phyloP scores from a whole-genome alignment of 2,113 vertebrate species.

The Psettodes erumei region DNA sequence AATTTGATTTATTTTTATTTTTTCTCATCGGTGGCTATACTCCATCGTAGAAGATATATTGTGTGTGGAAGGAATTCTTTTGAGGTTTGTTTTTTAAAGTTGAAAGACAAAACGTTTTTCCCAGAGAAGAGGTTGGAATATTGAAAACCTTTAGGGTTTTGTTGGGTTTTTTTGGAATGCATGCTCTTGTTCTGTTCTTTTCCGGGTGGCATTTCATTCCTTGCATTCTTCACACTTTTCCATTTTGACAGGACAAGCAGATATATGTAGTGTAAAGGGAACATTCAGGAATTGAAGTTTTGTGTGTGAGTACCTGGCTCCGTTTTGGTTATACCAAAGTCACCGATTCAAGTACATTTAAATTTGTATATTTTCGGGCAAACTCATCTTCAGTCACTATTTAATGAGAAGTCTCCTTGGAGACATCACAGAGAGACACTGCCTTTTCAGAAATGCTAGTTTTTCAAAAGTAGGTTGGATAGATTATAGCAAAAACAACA shows the following conservation, averaged over 20 bases:
- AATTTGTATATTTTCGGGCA: conserved; percentile 58
- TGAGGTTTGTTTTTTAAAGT: background rate
- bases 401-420: conserved; percentile 38
- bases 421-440: conserved; percentile 54
- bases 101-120: background rate
- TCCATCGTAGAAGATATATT: background rate
- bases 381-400: conserved; percentile 57
- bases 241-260: conserved; percentile 36
- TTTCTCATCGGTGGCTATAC: background rate
- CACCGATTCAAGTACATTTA: conserved; percentile 56
- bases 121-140: background rate
- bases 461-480: conserved; percentile 61
- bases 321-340: conserved; percentile 84
- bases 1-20: background rate
- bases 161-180: too few relatives aligned
- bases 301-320: conserved; percentile 37
- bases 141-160: too few relatives aligned
- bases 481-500: conserved; percentile 41
- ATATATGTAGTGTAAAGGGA: conserved; percentile 47
- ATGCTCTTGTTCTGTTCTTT: conserved; percentile 21
- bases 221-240: conserved; percentile 51
- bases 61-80: background rate
- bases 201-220: conserved; percentile 6
- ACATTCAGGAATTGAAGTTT: conserved; percentile 46
- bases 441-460: conserved; percentile 68